Percentiles rank a stretch among this genome's conserved stretches.
These are phyloP conservation scores for Drosophila conformis DNA, from an alignment of 2,888 invertebrate species.

Conservation along the genomic window DNA sequence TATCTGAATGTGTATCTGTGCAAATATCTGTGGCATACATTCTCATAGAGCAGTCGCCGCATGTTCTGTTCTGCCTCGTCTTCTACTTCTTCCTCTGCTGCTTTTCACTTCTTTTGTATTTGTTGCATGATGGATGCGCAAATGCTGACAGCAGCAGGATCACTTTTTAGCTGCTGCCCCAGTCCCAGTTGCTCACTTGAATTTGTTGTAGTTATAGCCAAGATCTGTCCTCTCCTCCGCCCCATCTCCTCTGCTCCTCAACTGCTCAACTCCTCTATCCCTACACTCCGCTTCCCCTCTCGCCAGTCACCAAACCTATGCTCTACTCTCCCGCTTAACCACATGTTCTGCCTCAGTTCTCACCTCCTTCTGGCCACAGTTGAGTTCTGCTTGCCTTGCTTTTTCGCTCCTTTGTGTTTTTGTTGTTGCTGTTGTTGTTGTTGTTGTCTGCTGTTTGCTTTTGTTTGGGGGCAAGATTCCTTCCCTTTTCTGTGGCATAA, in stretches of 20 bases:
- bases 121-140: constrained; percentile 51
- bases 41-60: constrained; percentile 49
- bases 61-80: constrained; percentile 2
- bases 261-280: not conserved
- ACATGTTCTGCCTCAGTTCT: constrained; percentile 24
- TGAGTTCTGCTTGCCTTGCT: not conserved
- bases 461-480: constrained; percentile 33
- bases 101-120: not conserved
- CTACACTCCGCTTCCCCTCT: no score
- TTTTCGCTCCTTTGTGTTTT: constrained; percentile 2
- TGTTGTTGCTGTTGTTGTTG: not conserved
- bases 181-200: constrained; percentile 29
- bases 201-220: constrained; percentile 16
- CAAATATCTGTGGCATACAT: constrained; percentile 65
- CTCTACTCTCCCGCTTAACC: not conserved
- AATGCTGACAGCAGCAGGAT: constrained; percentile 33
- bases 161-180: constrained; percentile 43
- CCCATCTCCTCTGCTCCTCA: not conserved
- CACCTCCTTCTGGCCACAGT: constrained; percentile 11
- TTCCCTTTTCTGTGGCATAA: constrained; percentile 14
- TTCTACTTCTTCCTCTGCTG: not conserved
- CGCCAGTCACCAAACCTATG: not conserved
- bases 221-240: constrained; percentile 5
- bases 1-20: constrained; percentile 32
- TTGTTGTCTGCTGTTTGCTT: constrained; percentile 16